Percentiles rank a stretch among this genome's conserved stretches.
These are phyloP conservation scores for Aphelenchoides bicaudatus DNA, from an alignment of 2,888 invertebrate species.

Conservation along the genomic window DNA sequence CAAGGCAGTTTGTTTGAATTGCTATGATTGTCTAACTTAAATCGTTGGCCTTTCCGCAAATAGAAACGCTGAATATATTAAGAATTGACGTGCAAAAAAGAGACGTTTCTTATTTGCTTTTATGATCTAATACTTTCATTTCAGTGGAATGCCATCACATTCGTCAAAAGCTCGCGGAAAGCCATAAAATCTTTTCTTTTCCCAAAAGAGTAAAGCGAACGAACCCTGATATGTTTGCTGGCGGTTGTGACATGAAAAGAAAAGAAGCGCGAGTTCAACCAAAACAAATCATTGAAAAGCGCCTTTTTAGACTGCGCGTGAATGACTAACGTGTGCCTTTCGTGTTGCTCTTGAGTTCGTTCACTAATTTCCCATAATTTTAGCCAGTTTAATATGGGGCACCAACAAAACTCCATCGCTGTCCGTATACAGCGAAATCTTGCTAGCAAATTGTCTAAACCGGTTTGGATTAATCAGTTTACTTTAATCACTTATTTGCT, in stretches of 20 bases:
- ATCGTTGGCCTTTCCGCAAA: too few relatives aligned
- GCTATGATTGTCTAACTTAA: too few relatives aligned
- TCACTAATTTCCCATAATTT: neutral
- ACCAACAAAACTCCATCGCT: neutral
- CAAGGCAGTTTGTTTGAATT: too few relatives aligned
- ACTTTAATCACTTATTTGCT: neutral
- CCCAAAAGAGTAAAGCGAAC: too few relatives aligned
- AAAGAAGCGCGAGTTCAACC: neutral
- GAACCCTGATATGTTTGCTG: neutral
- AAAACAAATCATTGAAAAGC: neutral
- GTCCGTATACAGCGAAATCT: neutral
- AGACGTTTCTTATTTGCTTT: too few relatives aligned
- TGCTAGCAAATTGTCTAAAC: conserved; percentile 7
- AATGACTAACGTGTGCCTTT: neutral
- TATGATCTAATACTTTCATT: too few relatives aligned
- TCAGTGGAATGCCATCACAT: too few relatives aligned
- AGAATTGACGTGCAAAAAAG: too few relatives aligned
- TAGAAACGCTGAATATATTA: too few relatives aligned
- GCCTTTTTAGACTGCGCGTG: neutral
- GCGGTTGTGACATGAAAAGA: neutral
- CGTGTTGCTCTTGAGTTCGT: neutral
- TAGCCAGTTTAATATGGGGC: neutral
- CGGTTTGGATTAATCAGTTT: neutral
- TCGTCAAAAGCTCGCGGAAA: too few relatives aligned
- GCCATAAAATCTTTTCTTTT: too few relatives aligned